Evolutionary conservation across 2,797 vertebrate species (phyloP).

Genomic region (Acanthis flammea): DNA sequence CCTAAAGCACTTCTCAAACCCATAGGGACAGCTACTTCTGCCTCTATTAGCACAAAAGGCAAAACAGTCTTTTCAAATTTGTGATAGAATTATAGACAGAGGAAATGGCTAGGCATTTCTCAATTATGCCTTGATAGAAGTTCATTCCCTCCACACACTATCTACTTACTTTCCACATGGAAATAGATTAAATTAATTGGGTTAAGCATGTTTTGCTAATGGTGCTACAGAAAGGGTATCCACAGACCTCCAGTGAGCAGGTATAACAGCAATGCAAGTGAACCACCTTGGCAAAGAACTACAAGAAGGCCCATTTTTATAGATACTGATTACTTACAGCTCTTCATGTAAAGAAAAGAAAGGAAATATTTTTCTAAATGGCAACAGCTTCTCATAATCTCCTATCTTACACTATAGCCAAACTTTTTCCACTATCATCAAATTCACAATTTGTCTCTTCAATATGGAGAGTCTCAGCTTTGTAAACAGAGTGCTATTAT

Average conservation of each 20-base stretch:
- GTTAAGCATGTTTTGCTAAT: neutral
- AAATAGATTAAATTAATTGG: conserved; percentile 52
- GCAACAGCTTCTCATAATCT: neutral
- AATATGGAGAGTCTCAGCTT: neutral
- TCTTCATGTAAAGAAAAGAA: neutral
- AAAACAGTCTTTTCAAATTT: neutral
- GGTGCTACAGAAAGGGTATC: neutral
- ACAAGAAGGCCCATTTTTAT: neutral
- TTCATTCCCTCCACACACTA: neutral
- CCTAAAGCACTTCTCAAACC: neutral
- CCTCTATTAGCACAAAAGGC: neutral
- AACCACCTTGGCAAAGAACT: neutral
- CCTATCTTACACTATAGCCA: neutral
- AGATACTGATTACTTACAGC: neutral
- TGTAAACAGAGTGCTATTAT: neutral
- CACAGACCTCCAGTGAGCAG: neutral
- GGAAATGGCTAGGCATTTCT: conserved; percentile 17
- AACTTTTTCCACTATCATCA: neutral
- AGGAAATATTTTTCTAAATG: neutral
- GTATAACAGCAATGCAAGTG: neutral
- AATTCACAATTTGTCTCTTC: neutral
- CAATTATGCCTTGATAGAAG: conserved; percentile 12
- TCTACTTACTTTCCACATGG: conserved; percentile 21
- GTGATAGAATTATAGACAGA: conserved; percentile 19
- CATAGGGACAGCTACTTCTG: neutral